phyloP scores from a whole-genome alignment of 2,113 vertebrate genomes.

The Trematocara stigmaticum region DNA sequence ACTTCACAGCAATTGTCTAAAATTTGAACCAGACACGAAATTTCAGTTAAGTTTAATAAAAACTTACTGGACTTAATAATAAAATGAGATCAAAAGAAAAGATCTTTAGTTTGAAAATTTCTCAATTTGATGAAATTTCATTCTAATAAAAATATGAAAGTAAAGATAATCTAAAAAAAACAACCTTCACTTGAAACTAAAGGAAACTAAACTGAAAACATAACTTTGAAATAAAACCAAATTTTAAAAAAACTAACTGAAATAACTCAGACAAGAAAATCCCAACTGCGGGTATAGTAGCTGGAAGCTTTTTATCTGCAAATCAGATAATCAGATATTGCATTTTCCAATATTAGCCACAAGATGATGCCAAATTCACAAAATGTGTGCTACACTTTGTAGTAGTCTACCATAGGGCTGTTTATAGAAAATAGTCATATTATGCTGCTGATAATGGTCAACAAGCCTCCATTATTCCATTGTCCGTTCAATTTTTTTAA shows the following conservation, averaged over 20 bases:
- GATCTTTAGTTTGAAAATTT: neutral
- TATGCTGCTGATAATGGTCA: neutral
- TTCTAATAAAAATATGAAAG: neutral
- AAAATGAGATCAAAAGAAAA: neutral
- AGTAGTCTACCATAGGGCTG: neutral
- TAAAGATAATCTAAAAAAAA: neutral
- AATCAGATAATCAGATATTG: neutral
- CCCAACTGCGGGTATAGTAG: neutral
- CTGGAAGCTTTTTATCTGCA: neutral
- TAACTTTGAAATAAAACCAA: neutral
- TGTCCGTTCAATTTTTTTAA: neutral
- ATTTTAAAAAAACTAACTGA: too few species aligned
- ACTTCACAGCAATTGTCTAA: too few species aligned
- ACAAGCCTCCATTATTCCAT: neutral
- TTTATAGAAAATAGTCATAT: neutral
- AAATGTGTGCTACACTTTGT: neutral
- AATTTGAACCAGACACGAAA: neutral
- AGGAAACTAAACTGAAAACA: neutral
- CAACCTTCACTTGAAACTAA: neutral
- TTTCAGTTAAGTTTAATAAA: neutral
- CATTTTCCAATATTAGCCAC: constrained; percentile 8
- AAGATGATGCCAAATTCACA: constrained; percentile 31
- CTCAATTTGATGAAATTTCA: neutral
- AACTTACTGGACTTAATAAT: neutral
- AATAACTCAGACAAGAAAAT: neutral